Evolutionary conservation across 2,113 vertebrate species (phyloP), one percentile per base, ranked within the genome.

Genomic region (Scopus umbretta): DNA sequence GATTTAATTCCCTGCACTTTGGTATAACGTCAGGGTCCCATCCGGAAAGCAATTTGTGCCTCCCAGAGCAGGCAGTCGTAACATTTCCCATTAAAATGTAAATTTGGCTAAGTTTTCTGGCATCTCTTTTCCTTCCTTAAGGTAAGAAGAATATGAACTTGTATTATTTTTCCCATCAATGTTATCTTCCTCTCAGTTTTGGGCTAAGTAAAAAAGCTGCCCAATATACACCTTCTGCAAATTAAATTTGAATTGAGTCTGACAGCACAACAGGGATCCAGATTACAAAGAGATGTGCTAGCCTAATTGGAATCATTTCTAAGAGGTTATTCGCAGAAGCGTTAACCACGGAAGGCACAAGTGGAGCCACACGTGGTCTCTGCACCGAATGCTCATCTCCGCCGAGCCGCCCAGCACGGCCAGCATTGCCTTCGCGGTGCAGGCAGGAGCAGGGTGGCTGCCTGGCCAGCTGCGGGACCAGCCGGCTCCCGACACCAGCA

Each of bases 41-140:
- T 70, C 70, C 26, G 0, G 58, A 87, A 95, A 94, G 86, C 86
- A 92, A 95, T 96, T 90, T 92, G 61, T 82, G 91, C 29, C 86
- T 91, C 66, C 74, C 4, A 2, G 86, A 95, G 95, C 97, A 92
- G 88, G 76, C 92, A 92, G 78, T 95, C 40, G 59, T 72, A 97
- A 96, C 84, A 45, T 91, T 96, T 95, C 81, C 92, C 86, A 97
- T 97, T 97, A 97, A 97, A 96, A 97, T 95, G 94, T 91, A 97
- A 97, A 97, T 97, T 58, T 49, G 61, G 88, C 43, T 12, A 71
- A 95, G 81, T 94, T 97, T 92, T 86, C 92, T 91, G 94, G 92
- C 91, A 82, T 75, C 94, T 80, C 86, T 92, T 86, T 72, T 55
- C 84, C 86, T 87, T 97, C 91, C 83, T 89, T 87, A 96, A 96